phyloP scores from a whole-genome alignment of 1,140 invertebrate species.

The Pissodes strobi region DNA sequence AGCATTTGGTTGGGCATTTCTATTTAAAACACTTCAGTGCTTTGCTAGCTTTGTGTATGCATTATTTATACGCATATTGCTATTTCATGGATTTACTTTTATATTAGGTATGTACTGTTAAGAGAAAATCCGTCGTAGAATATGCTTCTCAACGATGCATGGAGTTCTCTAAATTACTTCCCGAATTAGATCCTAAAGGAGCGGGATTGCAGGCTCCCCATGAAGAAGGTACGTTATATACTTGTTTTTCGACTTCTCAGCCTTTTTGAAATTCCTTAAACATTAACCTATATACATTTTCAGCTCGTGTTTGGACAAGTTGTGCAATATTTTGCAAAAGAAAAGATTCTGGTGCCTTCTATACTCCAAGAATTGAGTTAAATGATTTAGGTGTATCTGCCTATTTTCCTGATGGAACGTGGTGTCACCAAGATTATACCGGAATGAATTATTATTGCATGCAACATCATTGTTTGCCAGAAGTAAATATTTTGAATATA shows the following conservation, averaged over 20 bases:
- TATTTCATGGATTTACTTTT: too few relatives aligned
- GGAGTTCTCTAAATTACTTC: slow-evolving; percentile 63
- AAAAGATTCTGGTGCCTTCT: slow-evolving; percentile 67
- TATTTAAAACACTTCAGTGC: too few relatives aligned
- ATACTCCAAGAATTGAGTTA: slow-evolving; percentile 73
- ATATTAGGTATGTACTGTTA: slow-evolving; percentile 63
- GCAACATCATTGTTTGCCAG: slow-evolving; percentile 73
- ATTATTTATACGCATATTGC: too few relatives aligned
- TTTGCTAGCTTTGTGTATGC: too few relatives aligned
- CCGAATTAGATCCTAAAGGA: slow-evolving; percentile 65
- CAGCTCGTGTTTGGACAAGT: slow-evolving; percentile 72
- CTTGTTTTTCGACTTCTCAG: not conserved
- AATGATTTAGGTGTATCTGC: slow-evolving; percentile 72
- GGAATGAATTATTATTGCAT: slow-evolving; percentile 72
- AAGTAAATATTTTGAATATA: slow-evolving; percentile 61
- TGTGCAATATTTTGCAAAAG: slow-evolving; percentile 76
- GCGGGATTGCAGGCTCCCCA: slow-evolving; percentile 71
- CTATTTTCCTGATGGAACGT: slow-evolving; percentile 81
- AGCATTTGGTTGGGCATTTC: too few relatives aligned
- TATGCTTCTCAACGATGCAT: slow-evolving; percentile 67
- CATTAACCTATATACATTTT: slow-evolving; percentile 32
- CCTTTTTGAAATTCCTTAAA: not conserved
- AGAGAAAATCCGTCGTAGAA: slow-evolving; percentile 59
- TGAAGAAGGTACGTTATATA: slow-evolving; percentile 60
- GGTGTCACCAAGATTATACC: slow-evolving; percentile 70